Evolutionary conservation across 2,888 invertebrate genomes (phyloP).

Genomic region (Cephus pygmeus): DNA sequence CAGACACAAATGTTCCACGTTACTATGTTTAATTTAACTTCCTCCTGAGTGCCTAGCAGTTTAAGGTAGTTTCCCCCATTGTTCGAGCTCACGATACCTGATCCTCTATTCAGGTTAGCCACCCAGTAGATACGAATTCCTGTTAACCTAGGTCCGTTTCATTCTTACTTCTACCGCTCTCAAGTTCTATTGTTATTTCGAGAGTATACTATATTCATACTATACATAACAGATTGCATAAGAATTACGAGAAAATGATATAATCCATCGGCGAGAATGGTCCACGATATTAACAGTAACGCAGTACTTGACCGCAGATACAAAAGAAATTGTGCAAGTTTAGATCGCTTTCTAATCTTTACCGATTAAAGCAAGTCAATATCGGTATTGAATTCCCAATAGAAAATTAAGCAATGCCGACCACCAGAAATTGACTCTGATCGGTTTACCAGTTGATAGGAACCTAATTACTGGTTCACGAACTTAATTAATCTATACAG

Average conservation of each 20-base stretch:
- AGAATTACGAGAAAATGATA: neutral
- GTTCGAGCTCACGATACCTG: neutral
- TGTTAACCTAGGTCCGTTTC: neutral
- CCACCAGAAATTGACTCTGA: slow-evolving; percentile 1
- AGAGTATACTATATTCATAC: neutral
- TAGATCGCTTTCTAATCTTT: neutral
- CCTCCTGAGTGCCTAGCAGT: neutral
- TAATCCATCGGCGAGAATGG: neutral
- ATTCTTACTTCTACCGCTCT: neutral
- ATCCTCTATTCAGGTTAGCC: neutral
- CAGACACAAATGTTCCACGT: neutral
- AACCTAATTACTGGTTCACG: slow-evolving; percentile 57
- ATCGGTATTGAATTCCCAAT: neutral
- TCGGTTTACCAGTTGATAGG: slow-evolving; percentile 33
- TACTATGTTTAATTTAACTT: neutral
- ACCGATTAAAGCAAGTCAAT: neutral
- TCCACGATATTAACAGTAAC: neutral
- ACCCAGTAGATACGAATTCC: neutral
- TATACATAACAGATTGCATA: neutral
- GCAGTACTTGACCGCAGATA: neutral
- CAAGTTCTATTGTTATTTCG: neutral
- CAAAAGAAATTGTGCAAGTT: neutral
- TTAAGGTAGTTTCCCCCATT: neutral
- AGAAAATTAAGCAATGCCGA: neutral
- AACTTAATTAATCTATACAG: slow-evolving; percentile 39